A percentile compares a stretch with the other conserved stretches of the same genome.
Conservation (phyloP, 2,113 vertebrate genomes). For the Phrynosoma blainvillii region DNA sequence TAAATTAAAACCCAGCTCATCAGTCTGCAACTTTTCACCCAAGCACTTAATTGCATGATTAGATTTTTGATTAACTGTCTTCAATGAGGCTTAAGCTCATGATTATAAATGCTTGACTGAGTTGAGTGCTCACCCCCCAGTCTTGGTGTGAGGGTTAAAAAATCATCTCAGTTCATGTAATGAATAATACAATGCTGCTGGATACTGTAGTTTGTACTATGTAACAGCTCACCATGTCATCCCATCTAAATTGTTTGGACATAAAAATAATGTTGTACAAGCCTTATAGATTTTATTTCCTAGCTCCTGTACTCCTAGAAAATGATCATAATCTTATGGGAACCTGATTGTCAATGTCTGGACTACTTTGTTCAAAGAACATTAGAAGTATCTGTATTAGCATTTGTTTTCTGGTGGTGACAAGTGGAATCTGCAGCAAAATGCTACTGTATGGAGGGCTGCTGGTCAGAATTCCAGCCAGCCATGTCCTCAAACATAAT, state of each 20-base stretch:
- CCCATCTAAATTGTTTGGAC: not conserved
- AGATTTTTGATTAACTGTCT: constrained; percentile 5
- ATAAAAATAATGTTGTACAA: no score
- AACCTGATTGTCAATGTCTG: no score
- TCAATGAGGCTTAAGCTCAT: not conserved
- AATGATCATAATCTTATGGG: no score
- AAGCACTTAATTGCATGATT: not conserved
- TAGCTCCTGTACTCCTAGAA: not conserved
- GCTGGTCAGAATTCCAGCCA: not conserved
- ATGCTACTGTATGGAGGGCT: not conserved
- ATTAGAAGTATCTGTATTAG: not conserved
- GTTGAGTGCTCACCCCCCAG: not conserved
- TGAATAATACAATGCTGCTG: not conserved
- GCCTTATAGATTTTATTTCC: not conserved
- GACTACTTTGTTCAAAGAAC: not conserved
- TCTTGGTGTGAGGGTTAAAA: not conserved
- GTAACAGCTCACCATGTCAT: not conserved
- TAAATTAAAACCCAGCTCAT: not conserved
- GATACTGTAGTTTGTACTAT: not conserved
- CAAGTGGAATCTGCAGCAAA: not conserved
- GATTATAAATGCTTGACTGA: not conserved
- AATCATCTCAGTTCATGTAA: not conserved
- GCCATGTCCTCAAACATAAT: not conserved
- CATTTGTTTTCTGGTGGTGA: not conserved
- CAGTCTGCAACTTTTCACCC: not conserved